Percentiles rank a stretch among this genome's conserved stretches.
These are phyloP conservation scores for Brevimyrus niger DNA, from an alignment of 2,113 vertebrate genomes.

Conservation along the genomic window DNA sequence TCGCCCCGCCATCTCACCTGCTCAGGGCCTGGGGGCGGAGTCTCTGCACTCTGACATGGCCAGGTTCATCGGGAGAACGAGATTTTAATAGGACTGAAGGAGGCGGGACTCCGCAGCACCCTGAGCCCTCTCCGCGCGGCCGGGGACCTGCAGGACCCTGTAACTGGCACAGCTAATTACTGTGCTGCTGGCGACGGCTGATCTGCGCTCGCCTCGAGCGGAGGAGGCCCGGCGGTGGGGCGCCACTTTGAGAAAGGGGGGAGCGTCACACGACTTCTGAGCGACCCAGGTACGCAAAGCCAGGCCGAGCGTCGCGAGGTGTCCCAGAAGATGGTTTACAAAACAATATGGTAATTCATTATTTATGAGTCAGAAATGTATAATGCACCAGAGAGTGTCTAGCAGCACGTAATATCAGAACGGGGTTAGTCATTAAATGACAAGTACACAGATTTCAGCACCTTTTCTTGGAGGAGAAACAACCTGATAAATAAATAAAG, in stretches of 20 bases:
- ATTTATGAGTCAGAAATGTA: not conserved
- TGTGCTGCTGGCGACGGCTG: not conserved
- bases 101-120: not conserved
- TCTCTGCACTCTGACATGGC: not conserved
- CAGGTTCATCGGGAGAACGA: not conserved
- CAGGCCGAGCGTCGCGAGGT: not conserved
- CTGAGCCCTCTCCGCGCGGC: not conserved
- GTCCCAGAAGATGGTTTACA: not conserved
- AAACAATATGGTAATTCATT: not conserved
- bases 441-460: not conserved
- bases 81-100: conserved; percentile 2
- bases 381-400: not conserved
- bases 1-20: too few species aligned
- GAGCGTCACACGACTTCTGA: not conserved
- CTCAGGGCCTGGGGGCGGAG: not conserved
- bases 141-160: not conserved
- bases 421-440: not conserved
- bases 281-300: not conserved
- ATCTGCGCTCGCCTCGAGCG: not conserved
- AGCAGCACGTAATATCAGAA: not conserved
- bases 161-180: not conserved
- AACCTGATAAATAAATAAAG: not conserved
- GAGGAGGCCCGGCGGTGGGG: not conserved
- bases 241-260: not conserved
- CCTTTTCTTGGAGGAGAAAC: not conserved